Percentiles rank a stretch among this genome's conserved stretches.
Conservation (phyloP, 2,797 vertebrate genomes). For the Bucorvus abyssinicus region DNA sequence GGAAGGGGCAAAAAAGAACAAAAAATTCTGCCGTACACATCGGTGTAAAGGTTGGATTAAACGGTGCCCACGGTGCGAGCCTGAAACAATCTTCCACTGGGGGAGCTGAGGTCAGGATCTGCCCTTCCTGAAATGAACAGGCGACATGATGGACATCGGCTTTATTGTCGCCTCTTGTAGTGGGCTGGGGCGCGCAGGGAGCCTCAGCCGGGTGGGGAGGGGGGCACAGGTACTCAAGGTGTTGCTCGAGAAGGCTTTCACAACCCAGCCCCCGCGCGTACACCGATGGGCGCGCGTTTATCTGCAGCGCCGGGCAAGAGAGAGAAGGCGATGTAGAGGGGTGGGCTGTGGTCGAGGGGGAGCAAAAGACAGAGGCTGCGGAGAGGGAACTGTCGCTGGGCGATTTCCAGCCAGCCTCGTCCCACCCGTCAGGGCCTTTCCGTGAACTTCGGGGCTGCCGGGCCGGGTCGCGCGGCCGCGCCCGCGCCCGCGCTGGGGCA, state of each 20-base stretch:
- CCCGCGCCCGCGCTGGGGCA: not conserved
- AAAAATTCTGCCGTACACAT: not conserved
- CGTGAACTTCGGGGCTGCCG: not conserved
- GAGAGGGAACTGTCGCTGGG: not conserved
- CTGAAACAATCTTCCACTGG: not conserved
- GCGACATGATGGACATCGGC: conserved; percentile 16
- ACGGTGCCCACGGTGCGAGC: not conserved
- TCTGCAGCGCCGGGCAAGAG: not conserved
- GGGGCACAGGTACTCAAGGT: not conserved
- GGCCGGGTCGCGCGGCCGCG: not conserved
- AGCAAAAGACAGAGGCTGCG: not conserved
- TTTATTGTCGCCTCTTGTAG: conserved; percentile 9
- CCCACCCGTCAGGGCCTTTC: not conserved
- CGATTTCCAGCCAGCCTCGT: not conserved
- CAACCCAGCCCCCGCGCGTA: not conserved
- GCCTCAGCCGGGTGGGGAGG: not conserved
- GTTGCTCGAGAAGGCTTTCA: not conserved
- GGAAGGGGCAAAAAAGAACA: not conserved
- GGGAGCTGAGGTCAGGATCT: not conserved
- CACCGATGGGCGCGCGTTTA: not conserved
- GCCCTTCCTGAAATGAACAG: not conserved
- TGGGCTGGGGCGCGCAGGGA: not conserved
- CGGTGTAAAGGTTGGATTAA: not conserved
- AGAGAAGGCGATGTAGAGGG: not conserved
- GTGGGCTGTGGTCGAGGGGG: not conserved